A percentile compares a stretch with the other conserved stretches of the same genome.
Conservation (phyloP, 1,140 invertebrate genomes). For the Battus philenor region DNA sequence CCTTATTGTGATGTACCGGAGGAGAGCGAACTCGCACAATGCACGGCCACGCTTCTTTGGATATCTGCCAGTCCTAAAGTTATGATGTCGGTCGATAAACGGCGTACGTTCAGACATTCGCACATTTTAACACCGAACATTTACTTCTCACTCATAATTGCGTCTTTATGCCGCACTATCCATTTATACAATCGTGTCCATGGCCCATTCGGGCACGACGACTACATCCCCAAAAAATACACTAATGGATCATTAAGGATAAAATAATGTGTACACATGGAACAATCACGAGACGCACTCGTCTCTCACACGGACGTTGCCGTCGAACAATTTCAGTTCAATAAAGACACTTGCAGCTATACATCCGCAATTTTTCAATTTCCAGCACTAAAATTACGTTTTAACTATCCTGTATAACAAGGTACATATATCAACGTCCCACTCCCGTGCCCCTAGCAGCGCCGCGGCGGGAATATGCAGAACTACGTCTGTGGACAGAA, state of each 20-base stretch:
- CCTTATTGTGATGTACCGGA: constrained; percentile 27
- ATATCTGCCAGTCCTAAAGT: constrained; percentile 8
- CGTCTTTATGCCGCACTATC: constrained; percentile 3
- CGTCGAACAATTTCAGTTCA: not conserved
- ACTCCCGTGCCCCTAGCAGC: constrained; percentile 48
- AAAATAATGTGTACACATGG: constrained; percentile 1
- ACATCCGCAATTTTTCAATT: constrained; percentile 58
- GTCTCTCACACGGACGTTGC: constrained; percentile 5
- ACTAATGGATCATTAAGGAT: constrained; percentile 29
- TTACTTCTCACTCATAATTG: constrained; percentile 5
- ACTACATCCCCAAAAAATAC: constrained; percentile 11
- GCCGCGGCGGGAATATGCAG: constrained; percentile 58
- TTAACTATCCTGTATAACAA: constrained; percentile 55
- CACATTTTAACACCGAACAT: constrained; percentile 13
- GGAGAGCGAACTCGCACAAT: constrained; percentile 18
- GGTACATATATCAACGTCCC: constrained; percentile 49
- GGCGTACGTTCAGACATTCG: not conserved
- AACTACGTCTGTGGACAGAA: constrained; percentile 67
- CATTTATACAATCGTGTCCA: constrained; percentile 1
- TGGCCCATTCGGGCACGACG: not conserved
- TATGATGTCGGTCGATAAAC: constrained; percentile 13
- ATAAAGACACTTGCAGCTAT: constrained; percentile 30
- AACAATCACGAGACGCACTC: constrained; percentile 6
- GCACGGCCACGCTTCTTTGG: constrained; percentile 4
- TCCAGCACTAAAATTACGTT: constrained; percentile 61